Percentiles rank a stretch among this genome's conserved stretches.
Evolutionary conservation across 2,888 invertebrate genomes (phyloP).

Genomic region (Dryomyza anilis): DNA sequence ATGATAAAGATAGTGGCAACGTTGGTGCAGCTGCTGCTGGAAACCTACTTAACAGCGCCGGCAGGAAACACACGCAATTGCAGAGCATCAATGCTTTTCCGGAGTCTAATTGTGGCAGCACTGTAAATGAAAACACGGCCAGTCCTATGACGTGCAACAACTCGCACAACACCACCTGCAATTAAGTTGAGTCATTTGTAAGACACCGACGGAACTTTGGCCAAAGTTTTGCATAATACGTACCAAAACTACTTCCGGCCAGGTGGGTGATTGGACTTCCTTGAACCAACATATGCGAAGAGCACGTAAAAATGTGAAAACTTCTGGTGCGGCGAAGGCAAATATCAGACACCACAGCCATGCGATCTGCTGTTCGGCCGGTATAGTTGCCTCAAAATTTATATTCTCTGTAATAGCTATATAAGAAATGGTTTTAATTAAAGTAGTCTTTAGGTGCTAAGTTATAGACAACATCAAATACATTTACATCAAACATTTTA

Average conservation of each 20-base stretch:
- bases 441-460: no score
- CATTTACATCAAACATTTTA: no score
- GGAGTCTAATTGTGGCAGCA: slow-evolving; percentile 81
- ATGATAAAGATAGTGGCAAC: no score
- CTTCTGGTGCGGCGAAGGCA: slow-evolving; percentile 77
- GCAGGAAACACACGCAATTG: slow-evolving; percentile 82
- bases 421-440: no score
- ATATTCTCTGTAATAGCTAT: no score
- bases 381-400: no score
- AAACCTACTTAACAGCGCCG: slow-evolving; percentile 72
- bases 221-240: slow-evolving; percentile 39
- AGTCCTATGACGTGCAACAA: slow-evolving; percentile 78
- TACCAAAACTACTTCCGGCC: slow-evolving; percentile 66
- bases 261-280: slow-evolving; percentile 66
- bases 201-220: slow-evolving; percentile 11
- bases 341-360: slow-evolving; percentile 84
- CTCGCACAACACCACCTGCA: slow-evolving; percentile 73
- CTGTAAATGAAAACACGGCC: slow-evolving; percentile 74
- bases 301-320: slow-evolving; percentile 74
- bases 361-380: slow-evolving; percentile 70
- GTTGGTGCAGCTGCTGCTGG: no score
- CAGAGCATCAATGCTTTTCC: slow-evolving; percentile 83
- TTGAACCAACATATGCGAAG: slow-evolving; percentile 77
- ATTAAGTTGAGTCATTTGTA: no score
- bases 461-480: no score